Evolutionary conservation across 2,888 invertebrate species (phyloP), one percentile per base, ranked within the genome.

Genomic region (Lasioglossum villosulum): DNA sequence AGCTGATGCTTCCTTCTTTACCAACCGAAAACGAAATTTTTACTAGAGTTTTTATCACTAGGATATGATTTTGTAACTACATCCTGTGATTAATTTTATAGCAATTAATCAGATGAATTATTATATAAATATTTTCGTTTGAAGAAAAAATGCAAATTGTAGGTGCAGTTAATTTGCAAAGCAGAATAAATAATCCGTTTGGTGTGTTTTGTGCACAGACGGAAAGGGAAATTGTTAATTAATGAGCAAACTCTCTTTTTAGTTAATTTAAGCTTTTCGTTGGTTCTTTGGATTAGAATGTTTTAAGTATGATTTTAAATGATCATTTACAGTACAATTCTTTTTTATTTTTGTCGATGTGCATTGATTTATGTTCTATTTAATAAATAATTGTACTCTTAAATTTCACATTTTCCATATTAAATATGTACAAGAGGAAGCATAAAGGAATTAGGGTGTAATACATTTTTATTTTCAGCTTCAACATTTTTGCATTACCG

Each of bases 1-100:
- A 80, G 75, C 19, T 34, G 73, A 52, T 78, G 59, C 56, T 88
- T 77, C 72, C 89, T 90, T n/a, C 79, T 70, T 90, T 90, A 90
- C 81, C 90, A 48, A 76, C 86, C 5, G 75, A 75, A 72, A 71
- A 45, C 30, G 34, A 16, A 72, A 59, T 30, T 27, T 70, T 77
- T 56, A 66, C 66, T 30, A 48, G n/a, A 23, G 16, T 30, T 45
- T 72, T 68, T 68, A 12, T 68, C 4, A 37, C 68, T n/a, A 37
- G 23, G 10, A 68, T 37, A 16, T 23, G 23, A 68, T 68, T 68
- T 68, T 4, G 12, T 12, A 68, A 23, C 37, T 39, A 68, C 0
- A 39, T 68, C 12, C 12, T 39, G 34, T 14, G 59, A 5, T 59
- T 14, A 6, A 27, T 30, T 0, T 5, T 14, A 27, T 59, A 30